Conservation (phyloP, 2,113 vertebrate genomes). For the Phalacrocorax pelagicus region DNA sequence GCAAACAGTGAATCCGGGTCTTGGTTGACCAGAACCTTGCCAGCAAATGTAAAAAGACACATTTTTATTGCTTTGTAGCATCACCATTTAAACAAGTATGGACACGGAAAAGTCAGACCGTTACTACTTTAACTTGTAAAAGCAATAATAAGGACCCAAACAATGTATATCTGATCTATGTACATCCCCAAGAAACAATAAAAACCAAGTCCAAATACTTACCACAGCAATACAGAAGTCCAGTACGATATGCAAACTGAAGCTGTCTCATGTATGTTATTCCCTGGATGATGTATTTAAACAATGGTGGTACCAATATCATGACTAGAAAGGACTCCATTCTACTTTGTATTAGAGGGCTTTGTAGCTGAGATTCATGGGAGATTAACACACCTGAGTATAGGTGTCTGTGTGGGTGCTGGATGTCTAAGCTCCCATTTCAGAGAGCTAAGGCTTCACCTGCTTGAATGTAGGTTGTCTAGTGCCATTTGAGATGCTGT, state of each 20-base stretch:
- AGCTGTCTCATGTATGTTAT: accelerated
- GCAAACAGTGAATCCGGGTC: neutral
- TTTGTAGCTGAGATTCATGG: neutral
- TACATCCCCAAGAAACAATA: neutral
- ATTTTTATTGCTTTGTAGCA: neutral
- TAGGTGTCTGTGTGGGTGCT: neutral
- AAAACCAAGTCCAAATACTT: neutral
- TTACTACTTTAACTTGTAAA: neutral
- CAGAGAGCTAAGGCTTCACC: neutral
- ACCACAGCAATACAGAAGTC: accelerated
- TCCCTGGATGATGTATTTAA: neutral
- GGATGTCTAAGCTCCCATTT: neutral
- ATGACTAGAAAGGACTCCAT: neutral
- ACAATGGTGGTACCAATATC: neutral
- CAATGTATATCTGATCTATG: neutral
- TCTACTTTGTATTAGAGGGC: neutral
- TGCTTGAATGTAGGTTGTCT: neutral
- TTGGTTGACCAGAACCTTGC: neutral
- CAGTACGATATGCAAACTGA: neutral
- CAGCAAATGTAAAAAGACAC: neutral
- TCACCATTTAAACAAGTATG: accelerated
- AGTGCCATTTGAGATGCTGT: neutral
- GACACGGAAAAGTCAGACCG: neutral
- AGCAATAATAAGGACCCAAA: neutral
- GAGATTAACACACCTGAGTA: neutral